A percentile compares a stretch with the other conserved stretches of the same genome.
These are phyloP conservation scores for Lateolabrax maculatus DNA, from an alignment of 2,797 vertebrate species.

Conservation along the genomic window DNA sequence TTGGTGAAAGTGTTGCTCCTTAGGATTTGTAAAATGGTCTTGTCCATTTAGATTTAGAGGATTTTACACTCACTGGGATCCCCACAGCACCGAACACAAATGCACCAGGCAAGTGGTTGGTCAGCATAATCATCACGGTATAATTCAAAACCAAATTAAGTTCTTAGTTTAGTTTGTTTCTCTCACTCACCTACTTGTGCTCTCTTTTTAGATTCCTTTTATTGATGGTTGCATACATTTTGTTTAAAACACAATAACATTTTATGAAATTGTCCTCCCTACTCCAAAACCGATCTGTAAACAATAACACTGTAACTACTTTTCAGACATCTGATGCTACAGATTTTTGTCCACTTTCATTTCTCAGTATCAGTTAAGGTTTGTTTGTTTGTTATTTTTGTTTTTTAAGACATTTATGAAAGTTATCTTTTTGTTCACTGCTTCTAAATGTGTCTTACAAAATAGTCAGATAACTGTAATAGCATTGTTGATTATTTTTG, in stretches of 20 bases:
- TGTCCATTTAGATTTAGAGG: conserved; percentile 31
- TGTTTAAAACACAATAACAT: background rate
- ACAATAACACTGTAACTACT: background rate
- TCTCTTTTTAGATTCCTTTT: background rate
- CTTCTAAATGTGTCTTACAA: background rate
- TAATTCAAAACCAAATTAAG: too few relatives aligned
- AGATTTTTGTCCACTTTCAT: conserved; percentile 8
- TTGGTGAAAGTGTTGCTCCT: conserved; percentile 61
- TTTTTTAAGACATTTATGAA: background rate
- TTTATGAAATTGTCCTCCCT: background rate
- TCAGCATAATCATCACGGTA: background rate
- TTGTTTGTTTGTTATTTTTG: too few relatives aligned
- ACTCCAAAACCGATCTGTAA: background rate
- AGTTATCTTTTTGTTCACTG: background rate
- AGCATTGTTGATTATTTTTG: background rate
- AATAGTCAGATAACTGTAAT: background rate
- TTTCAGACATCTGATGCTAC: background rate
- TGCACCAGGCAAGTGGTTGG: background rate
- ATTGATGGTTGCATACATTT: background rate
- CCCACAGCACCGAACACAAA: background rate
- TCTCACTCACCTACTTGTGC: background rate
- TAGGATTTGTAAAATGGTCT: conserved; percentile 55
- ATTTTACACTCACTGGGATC: conserved; percentile 27
- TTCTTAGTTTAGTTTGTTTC: background rate
- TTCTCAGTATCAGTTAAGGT: background rate